Evolutionary conservation across 2,888 invertebrate species (phyloP), one percentile per base, ranked within the genome.

Genomic region (Xiphydria camelus): DNA sequence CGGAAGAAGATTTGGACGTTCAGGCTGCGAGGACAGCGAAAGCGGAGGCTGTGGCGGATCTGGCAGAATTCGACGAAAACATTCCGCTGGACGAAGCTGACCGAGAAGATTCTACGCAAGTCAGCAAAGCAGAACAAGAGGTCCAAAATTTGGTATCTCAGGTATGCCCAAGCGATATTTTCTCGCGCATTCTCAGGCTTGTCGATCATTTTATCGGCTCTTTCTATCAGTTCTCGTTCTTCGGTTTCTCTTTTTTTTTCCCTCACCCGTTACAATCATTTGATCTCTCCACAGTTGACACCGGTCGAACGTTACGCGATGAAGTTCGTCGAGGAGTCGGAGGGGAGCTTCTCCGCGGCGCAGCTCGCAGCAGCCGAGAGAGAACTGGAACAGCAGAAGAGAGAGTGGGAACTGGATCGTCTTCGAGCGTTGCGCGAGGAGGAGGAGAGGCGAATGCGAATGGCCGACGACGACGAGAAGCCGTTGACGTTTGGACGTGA

Each of bases 281-380:
- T n/a, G n/a, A n/a, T n/a, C n/a, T n/a, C n/a, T 40, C 18, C 74
- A 32, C 79, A 98, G 96, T 78, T 98, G 51, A 89, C 89, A 22
- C 93, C 95, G 1, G 88, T 99, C 50, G 98, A 99, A 78, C 85
- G 89, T 41, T 98, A 96, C 78, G 98, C 98, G 10, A 91, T 98
- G 85, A 84, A 86, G 15, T 88, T 93, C 68, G 88, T 97, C 61
- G 98, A 98, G 77, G 84, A 87, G 59, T 88, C 91, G 43, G 88
- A 91, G 75, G 85, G 86, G 14, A 87, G 88, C 10, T 84, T 83
- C 65, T 79, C 82, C 9, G 89, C 90, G 1, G 94, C 95, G 66
- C 93, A 94, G 64, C 72, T 92, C 23, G 87, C 88, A 9, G 89
- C 88, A 26, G 95, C 94, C 10, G 94, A 94, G 75, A 90, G 89